phyloP scores from a whole-genome alignment of 2,888 invertebrate species.

The Lampropteryx suffumata region DNA sequence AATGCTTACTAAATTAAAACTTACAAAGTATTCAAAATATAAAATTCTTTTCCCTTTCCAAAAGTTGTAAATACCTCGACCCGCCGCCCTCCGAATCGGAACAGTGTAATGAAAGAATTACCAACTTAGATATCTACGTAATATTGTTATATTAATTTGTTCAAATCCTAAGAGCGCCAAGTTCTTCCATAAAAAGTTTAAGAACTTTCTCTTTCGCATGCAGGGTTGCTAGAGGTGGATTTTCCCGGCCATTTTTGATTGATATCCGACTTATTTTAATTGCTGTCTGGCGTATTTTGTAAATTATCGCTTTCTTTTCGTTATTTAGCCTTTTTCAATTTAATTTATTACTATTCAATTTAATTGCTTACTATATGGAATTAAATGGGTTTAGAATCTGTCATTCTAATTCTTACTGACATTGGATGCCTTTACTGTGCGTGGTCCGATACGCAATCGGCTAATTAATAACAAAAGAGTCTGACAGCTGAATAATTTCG shows the following conservation, averaged over 20 bases:
- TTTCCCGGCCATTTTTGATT: background rate
- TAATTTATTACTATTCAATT: no score
- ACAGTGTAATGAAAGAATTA: conserved; percentile 18
- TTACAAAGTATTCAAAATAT: conserved; percentile 6
- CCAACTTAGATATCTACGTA: conserved; percentile 18
- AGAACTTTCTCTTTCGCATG: conserved; percentile 19
- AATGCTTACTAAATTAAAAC: conserved; percentile 4
- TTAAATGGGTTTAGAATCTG: no score
- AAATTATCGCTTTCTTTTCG: no score
- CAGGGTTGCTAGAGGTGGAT: background rate
- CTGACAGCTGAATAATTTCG: no score
- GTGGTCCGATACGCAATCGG: no score
- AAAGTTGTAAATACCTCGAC: conserved; percentile 9
- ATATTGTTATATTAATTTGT: conserved; percentile 24
- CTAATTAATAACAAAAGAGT: no score
- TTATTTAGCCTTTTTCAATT: no score
- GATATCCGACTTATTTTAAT: background rate
- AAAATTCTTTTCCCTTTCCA: background rate
- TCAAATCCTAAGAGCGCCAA: conserved; percentile 22
- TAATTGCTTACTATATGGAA: no score
- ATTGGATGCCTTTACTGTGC: no score
- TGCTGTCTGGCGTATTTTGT: no score
- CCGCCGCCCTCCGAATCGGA: conserved; percentile 10
- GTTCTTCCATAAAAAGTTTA: conserved; percentile 32
- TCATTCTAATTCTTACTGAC: no score